Percentiles rank a stretch among this genome's conserved stretches.
phyloP scores from a whole-genome alignment of 2,888 invertebrate genomes.

The Tachystola acroxantha region DNA sequence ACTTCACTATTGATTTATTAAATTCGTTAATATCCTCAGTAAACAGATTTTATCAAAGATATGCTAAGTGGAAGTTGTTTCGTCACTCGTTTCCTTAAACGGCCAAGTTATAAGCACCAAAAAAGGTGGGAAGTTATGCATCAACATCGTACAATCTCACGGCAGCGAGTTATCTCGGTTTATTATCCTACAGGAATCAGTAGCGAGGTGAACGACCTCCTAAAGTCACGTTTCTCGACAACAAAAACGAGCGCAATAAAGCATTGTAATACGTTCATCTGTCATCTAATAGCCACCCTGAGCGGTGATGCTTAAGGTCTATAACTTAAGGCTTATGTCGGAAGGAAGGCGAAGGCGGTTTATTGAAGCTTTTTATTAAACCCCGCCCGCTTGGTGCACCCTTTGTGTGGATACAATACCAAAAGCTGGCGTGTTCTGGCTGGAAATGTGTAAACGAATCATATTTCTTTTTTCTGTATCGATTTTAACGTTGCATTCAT shows the following conservation, averaged over 20 bases:
- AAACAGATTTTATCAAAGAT: slow-evolving; percentile 3
- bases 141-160: slow-evolving; percentile 45
- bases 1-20: neutral
- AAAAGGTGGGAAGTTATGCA: slow-evolving; percentile 48
- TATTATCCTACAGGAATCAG: slow-evolving; percentile 51
- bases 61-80: slow-evolving; percentile 2
- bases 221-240: slow-evolving; percentile 55
- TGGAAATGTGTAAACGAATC: slow-evolving; percentile 40
- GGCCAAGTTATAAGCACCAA: slow-evolving; percentile 32
- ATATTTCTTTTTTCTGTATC: slow-evolving; percentile 22
- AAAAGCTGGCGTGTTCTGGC: slow-evolving; percentile 36
- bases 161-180: slow-evolving; percentile 38
- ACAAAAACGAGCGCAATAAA: slow-evolving; percentile 60
- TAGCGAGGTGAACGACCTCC: slow-evolving; percentile 55
- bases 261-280: slow-evolving; percentile 61
- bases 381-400: slow-evolving; percentile 36
- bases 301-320: slow-evolving; percentile 44
- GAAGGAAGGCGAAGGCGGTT: slow-evolving; percentile 45
- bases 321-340: slow-evolving; percentile 67
- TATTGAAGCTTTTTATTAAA: slow-evolving; percentile 56
- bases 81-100: slow-evolving; percentile 25
- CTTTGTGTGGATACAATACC: slow-evolving; percentile 44
- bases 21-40: neutral
- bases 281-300: slow-evolving; percentile 61
- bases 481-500: slow-evolving; percentile 19